Base-by-base conservation (phyloP, 1,140 invertebrate genomes). In the Drosophila busckii region DNA sequence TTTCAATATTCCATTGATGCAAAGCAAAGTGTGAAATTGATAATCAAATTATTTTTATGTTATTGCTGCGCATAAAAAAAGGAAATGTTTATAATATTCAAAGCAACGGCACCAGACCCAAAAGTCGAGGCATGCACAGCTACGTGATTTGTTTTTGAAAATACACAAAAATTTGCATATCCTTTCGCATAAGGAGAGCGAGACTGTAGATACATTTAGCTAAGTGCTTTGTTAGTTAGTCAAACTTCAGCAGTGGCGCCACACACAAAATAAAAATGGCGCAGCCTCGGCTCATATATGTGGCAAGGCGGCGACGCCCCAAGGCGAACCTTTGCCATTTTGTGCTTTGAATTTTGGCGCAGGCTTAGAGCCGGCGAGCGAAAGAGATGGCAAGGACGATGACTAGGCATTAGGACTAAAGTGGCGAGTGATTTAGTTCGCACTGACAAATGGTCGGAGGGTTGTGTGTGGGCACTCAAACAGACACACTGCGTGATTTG, bases 111-210 rank as follows among this genome's bases (percentile, higher is more conserved):
- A 16, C 16, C 7, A 42, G 13, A 17, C 20, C 2, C 2, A 34
- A 8, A 20, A 23, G 23, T 19, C 17, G 19, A n/a, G 20, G 17
- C 38, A 55, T 45, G 46, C 50, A 53, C n/a, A 78, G 73, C 40
- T 80, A 50, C 59, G 54, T 80, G 75, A 78, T 78, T 78, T 80
- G 71, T 73, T 78, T 80, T 55, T 59, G 34, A 64, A 80, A 71
- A 46, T 19, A 22, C n/a, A n/a, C n/a, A 25, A 29, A 34, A 38
- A 80, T 78, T 78, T 82, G 63, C 73, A 78, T 78, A 80, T 68
- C 60, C 48, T 58, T 45, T 48, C 6, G 38, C 7, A 32, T 28
- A 9, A 23, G 15, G 3, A 25, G 7, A 16, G 13, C 7, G 12
- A 16, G 12, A n/a, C 25, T 12, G 46, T 34, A 26, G 49, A 80